Evolutionary conservation across 2,888 invertebrate genomes (phyloP), one percentile per base, ranked within the genome.

Genomic region (Trisateles emortualis): DNA sequence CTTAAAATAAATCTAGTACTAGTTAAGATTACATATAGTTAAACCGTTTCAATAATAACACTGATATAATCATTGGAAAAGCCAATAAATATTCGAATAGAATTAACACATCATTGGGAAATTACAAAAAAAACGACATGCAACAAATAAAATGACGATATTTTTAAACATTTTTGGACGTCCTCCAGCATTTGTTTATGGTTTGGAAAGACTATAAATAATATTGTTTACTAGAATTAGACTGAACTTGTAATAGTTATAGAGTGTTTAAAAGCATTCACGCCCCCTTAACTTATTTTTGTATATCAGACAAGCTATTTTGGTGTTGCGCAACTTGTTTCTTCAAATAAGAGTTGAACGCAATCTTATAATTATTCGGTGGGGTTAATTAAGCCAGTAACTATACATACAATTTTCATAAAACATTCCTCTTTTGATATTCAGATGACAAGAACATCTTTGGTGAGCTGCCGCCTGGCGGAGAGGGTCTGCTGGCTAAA

Each of bases 381-480:
- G n/a, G n/a, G n/a, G n/a, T n/a, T n/a, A n/a, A n/a, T n/a, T n/a
- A n/a, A n/a, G n/a, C n/a, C n/a, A n/a, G n/a, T n/a, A n/a, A n/a
- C n/a, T n/a, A n/a, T n/a, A n/a, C n/a, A n/a, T n/a, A n/a, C n/a
- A n/a, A n/a, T n/a, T n/a, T n/a, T n/a, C n/a, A n/a, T n/a, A n/a
- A n/a, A n/a, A n/a, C n/a, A n/a, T n/a, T n/a, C n/a, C n/a, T n/a
- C n/a, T n/a, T n/a, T 29, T 42, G 9, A 19, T 11, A n/a, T 19
- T 3, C 77, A 95, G 97, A 97, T 83, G 96, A 96, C 69, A 97
- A 96, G 82, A 95, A 96, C 73, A 94, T 97, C 2, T 97, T 97
- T 81, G 95, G 95, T 17, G 96, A 96, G 49, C 89, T 97, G 57
- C 92, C 93, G 0, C 95, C 96, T 44, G 95, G 95, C 0, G 95